phyloP scores from a whole-genome alignment of 2,888 invertebrate species.

The Timandra comae region DNA sequence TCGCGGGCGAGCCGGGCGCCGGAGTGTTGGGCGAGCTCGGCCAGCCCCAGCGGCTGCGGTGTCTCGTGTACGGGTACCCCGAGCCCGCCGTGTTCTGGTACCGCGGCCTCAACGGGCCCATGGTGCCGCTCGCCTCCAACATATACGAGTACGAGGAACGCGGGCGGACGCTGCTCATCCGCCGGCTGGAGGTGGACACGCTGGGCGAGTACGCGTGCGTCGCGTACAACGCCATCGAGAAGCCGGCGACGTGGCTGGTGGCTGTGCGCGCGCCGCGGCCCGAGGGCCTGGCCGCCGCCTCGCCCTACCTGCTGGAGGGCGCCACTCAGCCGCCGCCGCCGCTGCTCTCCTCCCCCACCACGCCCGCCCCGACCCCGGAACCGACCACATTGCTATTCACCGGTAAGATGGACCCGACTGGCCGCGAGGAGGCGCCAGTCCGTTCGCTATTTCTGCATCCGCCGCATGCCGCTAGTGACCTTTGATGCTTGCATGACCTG shows the following conservation, averaged over 20 bases:
- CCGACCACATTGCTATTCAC: conserved; percentile 39
- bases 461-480: background rate
- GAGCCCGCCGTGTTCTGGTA: conserved; percentile 89
- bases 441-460: too few species aligned
- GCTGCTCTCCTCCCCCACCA: conserved; percentile 5
- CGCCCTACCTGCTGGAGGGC: conserved; percentile 33
- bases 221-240: conserved; percentile 89
- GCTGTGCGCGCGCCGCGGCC: conserved; percentile 84
- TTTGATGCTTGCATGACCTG: conserved; percentile 1
- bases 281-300: conserved; percentile 54
- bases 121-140: conserved; percentile 83
- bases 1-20: conserved; percentile 81
- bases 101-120: conserved; percentile 81
- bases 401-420: conserved; percentile 52
- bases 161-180: conserved; percentile 85
- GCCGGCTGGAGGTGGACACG: conserved; percentile 81
- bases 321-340: conserved; percentile 30
- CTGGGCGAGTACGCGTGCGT: conserved; percentile 93
- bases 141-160: conserved; percentile 86
- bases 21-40: conserved; percentile 83
- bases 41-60: conserved; percentile 82
- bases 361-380: conserved; percentile 28
- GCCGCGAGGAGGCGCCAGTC: too few species aligned
- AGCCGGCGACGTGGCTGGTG: conserved; percentile 86
- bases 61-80: conserved; percentile 90